Percentiles rank a stretch among this genome's conserved stretches.
Conservation (phyloP, 2,888 invertebrate genomes). For the Criorhina ranunculi region DNA sequence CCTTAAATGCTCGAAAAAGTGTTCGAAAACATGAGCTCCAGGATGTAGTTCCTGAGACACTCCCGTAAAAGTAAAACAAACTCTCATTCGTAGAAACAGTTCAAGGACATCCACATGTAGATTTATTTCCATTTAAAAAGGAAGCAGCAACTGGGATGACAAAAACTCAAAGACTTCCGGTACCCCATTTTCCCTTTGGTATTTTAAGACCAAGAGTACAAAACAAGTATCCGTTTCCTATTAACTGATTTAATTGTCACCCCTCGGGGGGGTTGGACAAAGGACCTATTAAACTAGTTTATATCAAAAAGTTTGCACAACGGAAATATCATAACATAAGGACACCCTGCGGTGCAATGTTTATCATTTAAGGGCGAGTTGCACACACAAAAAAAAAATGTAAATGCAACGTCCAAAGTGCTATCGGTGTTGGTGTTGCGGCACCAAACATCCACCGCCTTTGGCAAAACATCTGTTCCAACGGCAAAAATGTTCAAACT, state of each 20-base stretch:
- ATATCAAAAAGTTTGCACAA: constrained; percentile 32
- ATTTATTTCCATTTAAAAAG: no score
- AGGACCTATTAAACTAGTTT: constrained; percentile 7
- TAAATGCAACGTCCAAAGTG: constrained; percentile 25
- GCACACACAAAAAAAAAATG: constrained; percentile 36
- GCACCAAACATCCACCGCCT: constrained; percentile 54
- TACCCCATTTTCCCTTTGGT: no score
- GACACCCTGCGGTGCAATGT: constrained; percentile 72
- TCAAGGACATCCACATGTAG: no score
- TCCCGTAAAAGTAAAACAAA: no score
- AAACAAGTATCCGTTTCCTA: constrained; percentile 26
- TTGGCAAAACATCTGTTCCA: constrained; percentile 78
- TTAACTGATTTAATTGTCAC: constrained; percentile 35
- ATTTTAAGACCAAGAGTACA: constrained; percentile 12
- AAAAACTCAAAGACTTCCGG: no score
- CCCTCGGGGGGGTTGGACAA: neutral
- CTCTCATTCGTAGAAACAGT: no score
- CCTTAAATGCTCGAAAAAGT: no score
- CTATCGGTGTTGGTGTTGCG: constrained; percentile 26
- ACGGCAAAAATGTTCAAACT: constrained; percentile 72
- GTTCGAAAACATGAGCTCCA: no score
- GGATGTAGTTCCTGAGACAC: no score
- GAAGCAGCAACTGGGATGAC: no score
- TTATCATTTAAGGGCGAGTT: constrained; percentile 62
- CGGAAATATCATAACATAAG: constrained; percentile 66